Base-by-base conservation (phyloP, 92 coral and sea anemone genomes). In the Bergia puertoricense region DNA sequence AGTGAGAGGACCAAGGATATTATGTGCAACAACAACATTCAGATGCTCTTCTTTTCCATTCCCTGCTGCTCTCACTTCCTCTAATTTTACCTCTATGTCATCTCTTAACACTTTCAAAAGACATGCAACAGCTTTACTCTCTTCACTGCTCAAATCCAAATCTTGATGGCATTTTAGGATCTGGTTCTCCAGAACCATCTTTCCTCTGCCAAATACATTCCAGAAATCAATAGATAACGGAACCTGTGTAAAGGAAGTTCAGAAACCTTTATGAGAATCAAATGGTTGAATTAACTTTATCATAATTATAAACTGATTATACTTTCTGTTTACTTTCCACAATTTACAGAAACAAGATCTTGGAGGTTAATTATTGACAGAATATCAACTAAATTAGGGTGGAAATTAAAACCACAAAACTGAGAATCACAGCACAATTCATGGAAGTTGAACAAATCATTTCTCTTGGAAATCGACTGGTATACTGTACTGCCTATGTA, bases 51-150 rank as follows among this genome's bases (percentile, higher is more conserved):
- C 74, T 69, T 69, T 69, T 6, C 74, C 74, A 69, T 22, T n/a
- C 74, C 39, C 37, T 20, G 13, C 39, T 22, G 40, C 36, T 69
- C 4, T 20, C 9, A 20, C 74, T 69, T 69, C 74, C 38, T 69
- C 74, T 22, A 69, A 15, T 69, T 69, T 69, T 69, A 1, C 74
- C 38, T 69, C 74, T 15, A 69, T 22, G 38, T 69, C 74, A 20
- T 20, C 0, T 69, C 39, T 69, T 69, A 69, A 69, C 74, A 9
- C 40, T 69, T 69, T 20, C 1, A 22, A 20, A 69, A 69, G 74
- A 69, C 74, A 68, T 18, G 74, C 74, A 68, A 68, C 74, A 68
- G 37, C 30, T 68, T 68, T 62, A 62, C 69, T 68, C 37, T 68
- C 74, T 10, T 68, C 37, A 68, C 30, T 68, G 2, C 74, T 68